Base-by-base conservation (phyloP, 2,113 vertebrate species). In the Marcusenius ussheri region DNA sequence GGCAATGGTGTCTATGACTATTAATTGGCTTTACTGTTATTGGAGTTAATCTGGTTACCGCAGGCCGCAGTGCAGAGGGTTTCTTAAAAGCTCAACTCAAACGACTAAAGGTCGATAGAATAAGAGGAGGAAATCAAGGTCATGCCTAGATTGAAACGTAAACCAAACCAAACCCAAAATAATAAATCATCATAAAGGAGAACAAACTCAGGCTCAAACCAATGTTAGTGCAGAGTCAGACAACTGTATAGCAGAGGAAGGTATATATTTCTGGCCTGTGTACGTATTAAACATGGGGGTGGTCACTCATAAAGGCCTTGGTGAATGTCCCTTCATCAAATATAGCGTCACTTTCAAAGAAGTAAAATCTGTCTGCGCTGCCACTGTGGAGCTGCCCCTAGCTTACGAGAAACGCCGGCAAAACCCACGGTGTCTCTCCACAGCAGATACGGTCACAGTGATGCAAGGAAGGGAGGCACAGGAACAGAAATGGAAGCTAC, bases 181-280 rank as follows among this genome's bases (percentile, higher is more conserved):
- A 93, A 96, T 47, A 94, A 94, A 90, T 93, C 92, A 90, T 91
- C 91, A 91, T 17, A 53, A 92, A 91, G 90, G 56, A 86, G 49
- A 93, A 93, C 91, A 93, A 93, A 47, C 89, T 88, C 92, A 91
- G 93, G 89, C 90, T 89, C 91, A 93, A 95, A 94, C 90, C 92
- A 94, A 94, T 91, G 88, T 88, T 46, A 90, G 92, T 92, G 92
- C 91, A 90, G 90, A 91, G 91, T 90, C 45, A 89, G 91, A 91
- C 91, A 91, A 90, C 91, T 95, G 94, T 94, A 95, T 94, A 95
- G 93, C 95, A 94, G 93, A 94, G 94, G 91, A 91, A 92, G 93
- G 91, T 92, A 93, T 89, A 94, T 93, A 95, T 94, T 88, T 93
- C 90, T 49, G 93, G 94, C 87, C 66, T 46, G 51, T 77, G 31